phyloP scores from a whole-genome alignment of 2,888 invertebrate species.

The Bugula neritina region DNA sequence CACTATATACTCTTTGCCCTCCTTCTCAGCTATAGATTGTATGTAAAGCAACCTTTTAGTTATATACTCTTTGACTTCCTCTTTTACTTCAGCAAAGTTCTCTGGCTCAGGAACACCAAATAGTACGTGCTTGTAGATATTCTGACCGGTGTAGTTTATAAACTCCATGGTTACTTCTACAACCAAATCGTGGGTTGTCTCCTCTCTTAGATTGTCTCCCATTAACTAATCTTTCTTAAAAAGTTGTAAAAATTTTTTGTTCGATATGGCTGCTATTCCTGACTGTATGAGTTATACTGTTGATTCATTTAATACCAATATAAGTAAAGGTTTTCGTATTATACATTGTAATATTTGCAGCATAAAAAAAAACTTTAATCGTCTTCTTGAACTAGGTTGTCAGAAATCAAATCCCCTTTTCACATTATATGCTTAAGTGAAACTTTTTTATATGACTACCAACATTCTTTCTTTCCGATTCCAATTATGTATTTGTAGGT shows the following conservation, averaged over 20 bases:
- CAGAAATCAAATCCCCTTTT: too few relatives aligned
- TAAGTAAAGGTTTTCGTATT: not conserved
- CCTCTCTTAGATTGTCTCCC: not conserved
- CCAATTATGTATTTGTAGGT: conserved; percentile 15
- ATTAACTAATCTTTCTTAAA: not conserved
- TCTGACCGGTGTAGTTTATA: not conserved
- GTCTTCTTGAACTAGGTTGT: too few relatives aligned
- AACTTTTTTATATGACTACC: too few relatives aligned
- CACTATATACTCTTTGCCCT: conserved; percentile 7
- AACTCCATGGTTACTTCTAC: not conserved
- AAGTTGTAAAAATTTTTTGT: too few relatives aligned
- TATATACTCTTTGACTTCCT: not conserved
- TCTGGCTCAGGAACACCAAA: conserved; percentile 17
- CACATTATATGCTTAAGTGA: too few relatives aligned
- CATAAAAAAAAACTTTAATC: not conserved
- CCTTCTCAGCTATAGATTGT: conserved; percentile 11
- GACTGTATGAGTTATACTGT: too few relatives aligned
- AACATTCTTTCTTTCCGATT: not conserved
- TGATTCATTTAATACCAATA: too few relatives aligned
- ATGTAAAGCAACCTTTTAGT: not conserved
- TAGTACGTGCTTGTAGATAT: too few relatives aligned
- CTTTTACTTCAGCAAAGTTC: not conserved
- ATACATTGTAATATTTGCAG: conserved; percentile 10
- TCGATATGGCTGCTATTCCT: too few relatives aligned
- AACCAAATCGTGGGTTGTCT: not conserved